Evolutionary conservation across 2,797 vertebrate genomes (phyloP), one percentile per base, ranked within the genome.

Genomic region (Pseudomugil gertrudae): DNA sequence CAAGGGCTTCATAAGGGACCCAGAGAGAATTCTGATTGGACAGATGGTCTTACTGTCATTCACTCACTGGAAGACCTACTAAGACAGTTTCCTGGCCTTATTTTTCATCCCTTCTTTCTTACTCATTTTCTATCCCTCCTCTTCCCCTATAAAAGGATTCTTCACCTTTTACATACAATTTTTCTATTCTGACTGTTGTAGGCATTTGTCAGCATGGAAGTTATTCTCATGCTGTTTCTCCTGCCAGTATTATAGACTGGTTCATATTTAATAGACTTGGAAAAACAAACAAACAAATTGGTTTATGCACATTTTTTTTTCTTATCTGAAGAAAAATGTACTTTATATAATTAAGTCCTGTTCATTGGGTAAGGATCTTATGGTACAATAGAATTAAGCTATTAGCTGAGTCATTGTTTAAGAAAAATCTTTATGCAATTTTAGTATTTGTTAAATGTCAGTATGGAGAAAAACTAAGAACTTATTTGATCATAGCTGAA

Each of bases 41-140:
- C 89, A 91, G 88, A 92, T 91, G 91, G 90, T 72, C 76, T 67
- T 69, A 69, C 85, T 80, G 82, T 84, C 80, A 80, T 66, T 63
- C 68, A 57, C 85, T 73, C 74, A 78, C 78, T 63, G 79, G 68
- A 78, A 79, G 57, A 80, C 76, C 66, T 66, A 74, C 80, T 76
- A 74, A 76, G 62, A 72, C 70, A 56, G 27, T 74, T 74, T 59
- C 74, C 60, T 26, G 65, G 57, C 45, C 57, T 76, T 9, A 1
- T 71, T 56, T 76, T 67, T 35, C 53, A n/a, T 23, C 60, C 57
- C 5, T 14, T 30, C 65, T 55, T 30, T 78, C 50, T 68, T 27
- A n/a, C 48, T 53, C 0, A 1, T 8, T 43, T 45, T 56, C 19
- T 36, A 26, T 55, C 50, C 15, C 19, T 13, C 65, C 57, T 54